These are phyloP conservation scores for Pandemis cinnamomeana DNA, from an alignment of 2,888 invertebrate species.

Conservation along the genomic window DNA sequence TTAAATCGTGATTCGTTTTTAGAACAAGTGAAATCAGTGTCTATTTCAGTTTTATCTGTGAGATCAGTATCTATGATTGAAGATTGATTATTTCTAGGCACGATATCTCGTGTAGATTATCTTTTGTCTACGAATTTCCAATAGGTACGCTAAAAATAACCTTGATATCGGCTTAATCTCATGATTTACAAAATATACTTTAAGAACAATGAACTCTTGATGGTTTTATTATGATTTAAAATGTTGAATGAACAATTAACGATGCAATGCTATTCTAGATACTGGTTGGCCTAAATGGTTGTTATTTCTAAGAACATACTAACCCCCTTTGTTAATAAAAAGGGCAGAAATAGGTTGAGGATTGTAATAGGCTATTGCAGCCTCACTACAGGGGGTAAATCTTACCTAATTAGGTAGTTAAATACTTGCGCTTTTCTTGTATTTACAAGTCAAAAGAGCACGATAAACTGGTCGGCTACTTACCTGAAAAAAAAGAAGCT, in stretches of 20 bases:
- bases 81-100: conserved; percentile 37
- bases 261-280: too few relatives aligned
- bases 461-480: neutral
- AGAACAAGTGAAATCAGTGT: conserved; percentile 12
- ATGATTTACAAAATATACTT: neutral
- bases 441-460: too few relatives aligned
- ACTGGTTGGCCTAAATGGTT: neutral
- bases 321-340: too few relatives aligned
- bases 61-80: conserved; percentile 33
- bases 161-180: neutral
- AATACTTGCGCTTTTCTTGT: too few relatives aligned
- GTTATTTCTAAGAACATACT: too few relatives aligned
- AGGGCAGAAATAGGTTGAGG: too few relatives aligned
- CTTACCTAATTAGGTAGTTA: too few relatives aligned
- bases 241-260: neutral
- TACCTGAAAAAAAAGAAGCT: conserved; percentile 30
- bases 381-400: too few relatives aligned
- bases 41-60: conserved; percentile 35
- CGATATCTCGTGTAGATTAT: conserved; percentile 32
- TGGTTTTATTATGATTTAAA: neutral
- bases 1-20: conserved; percentile 7
- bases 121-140: conserved; percentile 21
- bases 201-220: neutral
- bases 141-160: neutral
- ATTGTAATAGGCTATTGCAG: too few relatives aligned